Evolutionary conservation across 1,140 invertebrate species (phyloP).

Genomic region (Nasonia longicornis): DNA sequence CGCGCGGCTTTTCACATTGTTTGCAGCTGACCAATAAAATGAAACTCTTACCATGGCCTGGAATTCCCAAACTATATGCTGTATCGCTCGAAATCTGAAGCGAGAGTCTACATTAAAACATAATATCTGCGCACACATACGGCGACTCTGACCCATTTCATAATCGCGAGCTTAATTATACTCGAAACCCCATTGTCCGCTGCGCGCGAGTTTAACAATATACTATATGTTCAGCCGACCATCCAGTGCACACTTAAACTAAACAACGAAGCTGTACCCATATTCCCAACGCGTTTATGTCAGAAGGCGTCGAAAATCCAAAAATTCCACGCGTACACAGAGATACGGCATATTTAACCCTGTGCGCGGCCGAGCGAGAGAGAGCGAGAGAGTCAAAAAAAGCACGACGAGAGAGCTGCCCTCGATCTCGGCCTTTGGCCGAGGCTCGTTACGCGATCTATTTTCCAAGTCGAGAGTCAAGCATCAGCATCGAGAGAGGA

Average conservation of each 20-base stretch:
- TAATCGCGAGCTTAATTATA: conserved; percentile 26
- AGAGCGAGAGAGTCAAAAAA: not conserved
- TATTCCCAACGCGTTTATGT: not conserved
- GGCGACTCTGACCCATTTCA: conserved; percentile 1
- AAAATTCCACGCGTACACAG: not conserved
- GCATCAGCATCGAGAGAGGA: not conserved
- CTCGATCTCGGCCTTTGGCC: conserved; percentile 34
- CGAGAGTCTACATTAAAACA: conserved; percentile 7
- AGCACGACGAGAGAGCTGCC: not conserved
- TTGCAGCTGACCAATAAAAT: not conserved
- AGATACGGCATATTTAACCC: conserved; percentile 2
- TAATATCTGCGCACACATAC: not conserved
- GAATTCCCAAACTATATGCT: not conserved
- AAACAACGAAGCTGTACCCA: no score
- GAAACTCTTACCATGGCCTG: not conserved
- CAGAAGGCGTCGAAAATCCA: not conserved
- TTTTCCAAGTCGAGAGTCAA: conserved; percentile 62
- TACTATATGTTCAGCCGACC: not conserved
- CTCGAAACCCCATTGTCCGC: conserved; percentile 18
- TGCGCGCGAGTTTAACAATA: not conserved
- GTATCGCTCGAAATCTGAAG: not conserved
- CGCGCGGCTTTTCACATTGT: not conserved
- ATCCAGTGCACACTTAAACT: no score
- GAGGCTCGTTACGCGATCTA: conserved; percentile 55
- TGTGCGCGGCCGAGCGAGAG: not conserved